Conservation (phyloP, 2,888 invertebrate genomes). For the Ophion obscuratus region DNA sequence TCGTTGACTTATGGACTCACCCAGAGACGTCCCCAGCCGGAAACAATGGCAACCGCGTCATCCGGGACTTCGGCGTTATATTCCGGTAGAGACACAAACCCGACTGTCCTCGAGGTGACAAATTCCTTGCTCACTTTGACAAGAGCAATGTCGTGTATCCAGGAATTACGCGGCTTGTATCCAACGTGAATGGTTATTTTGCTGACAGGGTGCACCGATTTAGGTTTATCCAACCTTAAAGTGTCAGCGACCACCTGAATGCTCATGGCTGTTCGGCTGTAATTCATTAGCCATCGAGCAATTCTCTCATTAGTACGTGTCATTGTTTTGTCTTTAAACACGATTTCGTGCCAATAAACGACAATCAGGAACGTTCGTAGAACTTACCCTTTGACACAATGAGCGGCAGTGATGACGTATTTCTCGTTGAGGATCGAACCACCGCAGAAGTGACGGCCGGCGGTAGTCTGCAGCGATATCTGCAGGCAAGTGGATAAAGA, state of each 20-base stretch:
- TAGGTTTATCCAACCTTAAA: constrained; percentile 44
- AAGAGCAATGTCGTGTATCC: constrained; percentile 77
- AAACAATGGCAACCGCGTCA: constrained; percentile 72
- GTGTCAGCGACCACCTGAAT: constrained; percentile 72
- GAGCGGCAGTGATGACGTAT: constrained; percentile 20
- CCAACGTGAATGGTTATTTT: constrained; percentile 67
- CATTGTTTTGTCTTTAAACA: not conserved
- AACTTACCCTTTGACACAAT: constrained; percentile 15
- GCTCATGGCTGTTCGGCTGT: not conserved
- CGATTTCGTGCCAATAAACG: not conserved
- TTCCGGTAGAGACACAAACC: constrained; percentile 84
- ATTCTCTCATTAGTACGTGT: not conserved
- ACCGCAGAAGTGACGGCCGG: constrained; percentile 17
- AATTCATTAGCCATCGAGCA: not conserved
- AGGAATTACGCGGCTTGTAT: constrained; percentile 61
- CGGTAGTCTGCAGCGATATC: constrained; percentile 11
- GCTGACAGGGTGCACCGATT: constrained; percentile 25
- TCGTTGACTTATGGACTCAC: constrained; percentile 64
- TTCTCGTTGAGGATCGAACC: constrained; percentile 13
- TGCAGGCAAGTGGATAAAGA: not conserved
- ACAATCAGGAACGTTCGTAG: not conserved
- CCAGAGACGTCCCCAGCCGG: constrained; percentile 79
- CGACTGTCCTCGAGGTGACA: constrained; percentile 83
- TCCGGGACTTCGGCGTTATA: constrained; percentile 68
- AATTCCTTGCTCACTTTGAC: constrained; percentile 72